Evolutionary conservation across 2,888 invertebrate genomes (phyloP).

Genomic region (Sipha maydis): DNA sequence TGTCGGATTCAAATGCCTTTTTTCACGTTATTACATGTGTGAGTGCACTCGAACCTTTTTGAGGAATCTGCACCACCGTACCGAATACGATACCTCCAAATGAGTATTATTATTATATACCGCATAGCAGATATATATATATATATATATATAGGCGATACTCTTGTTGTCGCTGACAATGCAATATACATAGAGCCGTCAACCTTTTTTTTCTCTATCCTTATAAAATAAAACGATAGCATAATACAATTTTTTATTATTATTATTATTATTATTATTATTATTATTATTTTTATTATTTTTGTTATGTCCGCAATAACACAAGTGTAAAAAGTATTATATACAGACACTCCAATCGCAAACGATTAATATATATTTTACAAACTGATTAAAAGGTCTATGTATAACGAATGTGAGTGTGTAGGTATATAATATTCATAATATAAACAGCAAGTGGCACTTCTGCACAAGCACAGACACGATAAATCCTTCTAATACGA

Average conservation of each 20-base stretch:
- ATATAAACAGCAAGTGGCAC: not conserved
- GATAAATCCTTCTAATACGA: not conserved
- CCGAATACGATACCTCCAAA: not conserved
- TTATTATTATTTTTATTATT: no score
- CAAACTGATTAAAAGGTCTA: not conserved
- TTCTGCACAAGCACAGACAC: not conserved
- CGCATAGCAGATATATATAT: not conserved
- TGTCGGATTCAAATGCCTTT: not conserved
- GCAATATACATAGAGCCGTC: not conserved
- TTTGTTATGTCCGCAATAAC: no score
- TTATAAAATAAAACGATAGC: not conserved
- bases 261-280: no score
- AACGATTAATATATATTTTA: not conserved
- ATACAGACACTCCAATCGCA: not conserved
- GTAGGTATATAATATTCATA: not conserved
- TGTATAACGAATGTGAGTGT: no score
- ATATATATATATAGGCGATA: not conserved
- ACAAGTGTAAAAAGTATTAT: not conserved
- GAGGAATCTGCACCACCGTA: not conserved
- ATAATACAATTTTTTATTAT: no score
- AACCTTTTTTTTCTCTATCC: not conserved
- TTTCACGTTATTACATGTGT: not conserved
- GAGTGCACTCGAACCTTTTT: not conserved
- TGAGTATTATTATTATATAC: not conserved
- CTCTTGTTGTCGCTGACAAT: not conserved